Base-by-base conservation (phyloP, 2,888 invertebrate genomes). In the Drosophila incognita region DNA sequence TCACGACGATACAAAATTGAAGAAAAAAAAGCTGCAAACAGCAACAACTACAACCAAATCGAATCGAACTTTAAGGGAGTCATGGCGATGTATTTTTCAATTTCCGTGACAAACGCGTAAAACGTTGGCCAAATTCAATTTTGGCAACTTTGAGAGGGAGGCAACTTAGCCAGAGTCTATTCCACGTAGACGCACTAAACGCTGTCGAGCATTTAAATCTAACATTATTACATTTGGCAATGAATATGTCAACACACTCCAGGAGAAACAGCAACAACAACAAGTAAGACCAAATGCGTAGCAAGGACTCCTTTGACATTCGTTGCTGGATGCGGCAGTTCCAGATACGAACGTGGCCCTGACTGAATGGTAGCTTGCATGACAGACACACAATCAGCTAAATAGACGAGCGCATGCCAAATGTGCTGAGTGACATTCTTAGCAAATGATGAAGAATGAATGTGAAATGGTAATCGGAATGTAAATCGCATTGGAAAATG, bases 381-480 rank as follows among this genome's bases (percentile, higher is more conserved):
- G 40, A 15, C 64, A 62, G 73, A 48, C 76, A 84, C 80, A 84
- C 84, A 89, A 84, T 89, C 87, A 89, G 89, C 81, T 81, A 83
- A 86, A 86, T 72, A 86, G 88, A 81, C 77, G 83, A 81, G 74
- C 76, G 71, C 48, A 79, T 85, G 85, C 83, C 84, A 81, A 75
- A 78, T 81, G 75, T 79, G 81, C 83, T 82, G 83, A 81, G 79
- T 87, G 87, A 86, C 87, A 84, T 74, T 82, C 88, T 83, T 80
- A 88, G 81, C 89, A 89, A 90, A 88, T 88, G 90, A 90, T 87
- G 90, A 89, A 87, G 88, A 88, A 88, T 87, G 88, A 89, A 87
- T 85, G 71, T 78, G 79, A 83, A 86, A 88, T 85, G 87, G 84
- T 88, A 86, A 87, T 87, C 87, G 76, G 76, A 86, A 87, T 83